phyloP scores from a whole-genome alignment of 1,140 invertebrate genomes.

The Drosophila arizonae region DNA sequence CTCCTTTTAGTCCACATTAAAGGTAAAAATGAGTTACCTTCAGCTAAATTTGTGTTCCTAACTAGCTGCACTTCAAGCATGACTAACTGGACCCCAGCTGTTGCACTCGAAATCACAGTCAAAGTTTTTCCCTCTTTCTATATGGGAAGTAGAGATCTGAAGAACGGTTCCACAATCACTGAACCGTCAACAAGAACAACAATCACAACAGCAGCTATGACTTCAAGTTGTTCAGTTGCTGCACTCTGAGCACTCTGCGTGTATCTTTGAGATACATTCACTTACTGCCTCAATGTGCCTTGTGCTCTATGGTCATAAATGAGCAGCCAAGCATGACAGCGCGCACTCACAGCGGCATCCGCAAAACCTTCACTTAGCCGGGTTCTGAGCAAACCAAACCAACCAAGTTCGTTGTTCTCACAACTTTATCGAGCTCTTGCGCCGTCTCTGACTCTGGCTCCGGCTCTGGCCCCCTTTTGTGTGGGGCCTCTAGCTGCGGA shows the following conservation, averaged over 20 bases:
- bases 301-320: constrained; percentile 74
- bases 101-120: constrained; percentile 36
- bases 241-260: constrained; percentile 16
- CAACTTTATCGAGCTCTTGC: not conserved
- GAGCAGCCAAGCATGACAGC: constrained; percentile 69
- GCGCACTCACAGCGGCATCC: constrained; percentile 16
- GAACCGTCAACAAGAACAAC: constrained; percentile 32
- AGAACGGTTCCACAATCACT: constrained; percentile 22
- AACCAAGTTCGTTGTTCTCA: constrained; percentile 8
- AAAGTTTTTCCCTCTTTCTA: not conserved
- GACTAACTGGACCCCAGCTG: constrained; percentile 15
- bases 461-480: not conserved
- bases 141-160: constrained; percentile 4
- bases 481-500: constrained; percentile 3
- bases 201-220: constrained; percentile 18
- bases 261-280: constrained; percentile 64
- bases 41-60: no score
- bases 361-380: constrained; percentile 23
- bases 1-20: no score
- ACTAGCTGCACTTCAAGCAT: constrained; percentile 30
- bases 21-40: not conserved
- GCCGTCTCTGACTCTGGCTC: no score
- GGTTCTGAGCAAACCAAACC: constrained; percentile 1
- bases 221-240: constrained; percentile 30
- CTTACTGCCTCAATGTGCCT: constrained; percentile 13